phyloP scores from a whole-genome alignment of 2,888 invertebrate species.

The Ecdyonurus torrentis region DNA sequence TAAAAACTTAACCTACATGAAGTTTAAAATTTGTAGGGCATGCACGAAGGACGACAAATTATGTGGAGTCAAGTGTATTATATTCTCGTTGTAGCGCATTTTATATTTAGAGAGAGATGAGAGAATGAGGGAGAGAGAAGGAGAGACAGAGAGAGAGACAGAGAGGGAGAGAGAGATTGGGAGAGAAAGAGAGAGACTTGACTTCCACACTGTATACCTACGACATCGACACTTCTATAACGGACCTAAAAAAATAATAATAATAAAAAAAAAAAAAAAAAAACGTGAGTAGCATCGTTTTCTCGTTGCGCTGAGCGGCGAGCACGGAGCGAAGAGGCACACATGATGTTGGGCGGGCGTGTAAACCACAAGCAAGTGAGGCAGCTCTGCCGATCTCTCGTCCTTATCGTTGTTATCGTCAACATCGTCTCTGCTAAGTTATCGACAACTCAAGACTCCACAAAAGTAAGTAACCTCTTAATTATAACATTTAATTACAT shows the following conservation, averaged over 20 bases:
- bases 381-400: not conserved
- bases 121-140: no score
- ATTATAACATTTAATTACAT: no score
- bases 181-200: no score
- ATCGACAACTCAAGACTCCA: no score
- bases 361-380: not conserved
- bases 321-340: not conserved
- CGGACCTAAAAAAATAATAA: not conserved
- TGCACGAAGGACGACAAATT: not conserved
- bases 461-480: no score
- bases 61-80: not conserved
- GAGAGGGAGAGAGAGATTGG: no score
- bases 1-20: not conserved
- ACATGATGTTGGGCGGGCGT: not conserved
- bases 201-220: no score
- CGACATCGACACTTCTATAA: not conserved
- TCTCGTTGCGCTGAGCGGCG: not conserved
- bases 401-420: not conserved
- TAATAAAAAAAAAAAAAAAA: not conserved
- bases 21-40: not conserved
- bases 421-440: not conserved
- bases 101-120: no score
- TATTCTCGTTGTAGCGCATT: not conserved
- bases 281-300: not conserved
- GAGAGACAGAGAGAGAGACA: no score